Conservation (phyloP, 1,140 invertebrate species). For the Pogonognathellus flavescens region DNA sequence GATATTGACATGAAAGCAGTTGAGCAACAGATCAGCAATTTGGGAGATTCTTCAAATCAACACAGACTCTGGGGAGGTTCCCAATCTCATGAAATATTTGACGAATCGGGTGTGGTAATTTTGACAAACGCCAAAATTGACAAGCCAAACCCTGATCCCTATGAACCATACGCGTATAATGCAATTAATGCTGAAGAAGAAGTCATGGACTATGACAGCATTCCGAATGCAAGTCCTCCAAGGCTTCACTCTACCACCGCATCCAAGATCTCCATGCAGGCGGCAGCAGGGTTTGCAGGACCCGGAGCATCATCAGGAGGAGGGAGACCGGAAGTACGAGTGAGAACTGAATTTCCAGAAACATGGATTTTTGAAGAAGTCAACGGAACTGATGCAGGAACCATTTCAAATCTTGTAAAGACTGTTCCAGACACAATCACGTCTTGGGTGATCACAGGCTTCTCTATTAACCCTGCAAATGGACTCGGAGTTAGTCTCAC, state of each 20-base stretch:
- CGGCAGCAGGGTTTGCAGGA: no score
- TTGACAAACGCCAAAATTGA: conserved; percentile 80
- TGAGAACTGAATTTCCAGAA: conserved; percentile 60
- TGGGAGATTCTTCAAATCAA: not conserved
- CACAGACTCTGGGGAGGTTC: conserved; percentile 51
- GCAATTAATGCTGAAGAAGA: not conserved
- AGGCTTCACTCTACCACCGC: not conserved
- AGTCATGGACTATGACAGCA: not conserved
- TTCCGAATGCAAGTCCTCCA: not conserved
- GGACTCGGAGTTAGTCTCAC: conserved; percentile 69
- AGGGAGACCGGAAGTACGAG: conserved; percentile 3
- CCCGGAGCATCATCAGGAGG: not conserved
- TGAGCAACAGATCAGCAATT: not conserved
- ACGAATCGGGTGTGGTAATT: conserved; percentile 83
- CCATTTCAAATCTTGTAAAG: conserved; percentile 69
- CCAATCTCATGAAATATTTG: conserved; percentile 49
- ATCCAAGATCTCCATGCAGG: not conserved
- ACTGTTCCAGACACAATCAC: conserved; percentile 90
- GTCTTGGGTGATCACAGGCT: conserved; percentile 92
- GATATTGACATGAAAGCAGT: not conserved
- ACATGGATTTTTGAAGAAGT: conserved; percentile 75
- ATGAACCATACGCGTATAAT: not conserved
- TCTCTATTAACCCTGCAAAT: conserved; percentile 85
- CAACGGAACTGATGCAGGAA: conserved; percentile 72
- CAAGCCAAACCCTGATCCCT: conserved; percentile 65